These are phyloP conservation scores for Melangyna quadrimaculata DNA, from an alignment of 2,888 invertebrate genomes.

Conservation along the genomic window DNA sequence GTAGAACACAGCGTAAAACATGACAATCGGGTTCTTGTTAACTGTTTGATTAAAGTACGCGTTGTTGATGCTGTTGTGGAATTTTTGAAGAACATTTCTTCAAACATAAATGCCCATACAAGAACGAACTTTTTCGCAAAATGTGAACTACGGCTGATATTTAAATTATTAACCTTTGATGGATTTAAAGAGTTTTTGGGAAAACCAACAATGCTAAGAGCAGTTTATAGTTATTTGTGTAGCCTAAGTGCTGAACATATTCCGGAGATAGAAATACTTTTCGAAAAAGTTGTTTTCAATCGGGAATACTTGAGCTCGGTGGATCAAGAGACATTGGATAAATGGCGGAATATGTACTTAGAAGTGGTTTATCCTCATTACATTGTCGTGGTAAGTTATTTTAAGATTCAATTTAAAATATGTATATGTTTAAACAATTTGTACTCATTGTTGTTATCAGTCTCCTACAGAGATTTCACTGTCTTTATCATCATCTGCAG, in stretches of 20 bases:
- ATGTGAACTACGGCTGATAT: slow-evolving; percentile 83
- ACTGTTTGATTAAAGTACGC: slow-evolving; percentile 74
- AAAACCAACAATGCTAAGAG: slow-evolving; percentile 75
- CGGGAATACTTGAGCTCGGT: slow-evolving; percentile 83
- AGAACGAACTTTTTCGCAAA: slow-evolving; percentile 82
- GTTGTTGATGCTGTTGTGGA: slow-evolving; percentile 76
- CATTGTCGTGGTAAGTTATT: slow-evolving; percentile 77
- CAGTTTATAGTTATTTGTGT: slow-evolving; percentile 84
- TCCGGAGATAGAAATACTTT: slow-evolving; percentile 83
- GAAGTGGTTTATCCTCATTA: slow-evolving; percentile 81
- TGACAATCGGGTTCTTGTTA: slow-evolving; percentile 73
- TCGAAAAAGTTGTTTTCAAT: slow-evolving; percentile 84
- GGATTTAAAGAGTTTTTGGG: slow-evolving; percentile 76
- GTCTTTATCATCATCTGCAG: slow-evolving; percentile 82
- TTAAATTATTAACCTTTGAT: slow-evolving; percentile 77
- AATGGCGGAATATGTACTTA: slow-evolving; percentile 82
- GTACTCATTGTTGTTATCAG: slow-evolving; percentile 68
- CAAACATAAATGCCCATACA: slow-evolving; percentile 74
- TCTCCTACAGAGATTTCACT: slow-evolving; percentile 80
- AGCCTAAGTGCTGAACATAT: slow-evolving; percentile 84
- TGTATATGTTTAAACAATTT: not conserved
- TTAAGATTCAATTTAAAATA: slow-evolving; percentile 53
- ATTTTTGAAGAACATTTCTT: slow-evolving; percentile 75
- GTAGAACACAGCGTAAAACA: slow-evolving; percentile 70
- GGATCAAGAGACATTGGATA: slow-evolving; percentile 82